phyloP scores from a whole-genome alignment of 2,888 invertebrate genomes.

The Stegana nigrithorax region DNA sequence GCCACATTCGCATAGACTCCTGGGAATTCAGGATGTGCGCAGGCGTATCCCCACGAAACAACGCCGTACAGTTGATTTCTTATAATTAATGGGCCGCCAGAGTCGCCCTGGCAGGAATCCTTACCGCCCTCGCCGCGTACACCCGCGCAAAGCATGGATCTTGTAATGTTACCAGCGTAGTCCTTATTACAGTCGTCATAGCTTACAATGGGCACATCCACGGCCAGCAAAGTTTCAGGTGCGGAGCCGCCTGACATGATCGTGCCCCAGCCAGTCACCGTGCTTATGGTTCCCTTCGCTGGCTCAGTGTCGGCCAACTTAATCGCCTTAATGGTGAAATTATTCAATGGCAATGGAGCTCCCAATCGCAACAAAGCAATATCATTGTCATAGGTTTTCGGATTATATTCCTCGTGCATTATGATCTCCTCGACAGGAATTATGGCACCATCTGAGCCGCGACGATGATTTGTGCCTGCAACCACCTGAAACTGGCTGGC shows the following conservation, averaged over 20 bases:
- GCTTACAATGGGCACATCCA: constrained; percentile 52
- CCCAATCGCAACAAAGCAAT: constrained; percentile 69
- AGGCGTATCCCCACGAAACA: constrained; percentile 61
- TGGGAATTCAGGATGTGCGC: constrained; percentile 49
- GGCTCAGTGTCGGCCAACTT: constrained; percentile 40
- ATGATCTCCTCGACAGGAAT: constrained; percentile 69
- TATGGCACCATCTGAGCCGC: constrained; percentile 68
- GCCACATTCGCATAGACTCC: constrained; percentile 59
- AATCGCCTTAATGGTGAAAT: constrained; percentile 52
- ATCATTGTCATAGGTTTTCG: constrained; percentile 70
- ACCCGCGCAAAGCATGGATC: constrained; percentile 61
- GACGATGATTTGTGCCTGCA: constrained; percentile 70
- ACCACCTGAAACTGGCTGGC: constrained; percentile 65
- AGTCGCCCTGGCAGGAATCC: constrained; percentile 62
- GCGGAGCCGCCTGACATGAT: constrained; percentile 39
- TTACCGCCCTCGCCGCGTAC: constrained; percentile 48
- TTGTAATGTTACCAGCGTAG: constrained; percentile 47
- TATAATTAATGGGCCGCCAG: constrained; percentile 58
- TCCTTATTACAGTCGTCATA: constrained; percentile 41
- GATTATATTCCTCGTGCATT: constrained; percentile 70
- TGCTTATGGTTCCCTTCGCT: constrained; percentile 35
- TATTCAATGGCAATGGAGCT: constrained; percentile 50
- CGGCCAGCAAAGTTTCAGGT: constrained; percentile 48
- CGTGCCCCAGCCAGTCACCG: constrained; percentile 59
- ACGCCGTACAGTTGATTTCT: constrained; percentile 48